Base-by-base conservation (phyloP, 1,140 invertebrate species). In the Lasioglossum baleicum region DNA sequence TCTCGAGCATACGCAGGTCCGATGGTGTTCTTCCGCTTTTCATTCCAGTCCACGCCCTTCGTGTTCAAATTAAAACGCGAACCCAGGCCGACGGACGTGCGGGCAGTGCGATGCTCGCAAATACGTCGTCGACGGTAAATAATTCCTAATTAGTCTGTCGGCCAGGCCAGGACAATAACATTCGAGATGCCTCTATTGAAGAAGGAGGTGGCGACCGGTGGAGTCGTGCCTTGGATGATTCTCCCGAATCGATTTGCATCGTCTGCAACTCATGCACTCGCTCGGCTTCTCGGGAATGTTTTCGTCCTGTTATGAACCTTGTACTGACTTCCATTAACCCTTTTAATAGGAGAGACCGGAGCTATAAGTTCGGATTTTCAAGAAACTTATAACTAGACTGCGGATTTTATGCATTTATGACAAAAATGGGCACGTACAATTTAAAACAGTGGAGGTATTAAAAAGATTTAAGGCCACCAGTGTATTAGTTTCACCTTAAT, bases 51-150 rank as follows among this genome's bases (percentile, higher is more conserved):
- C 79, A 81, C 71, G 56, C 72, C 58, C 67, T 66, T 68, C 74
- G 58, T 40, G 68, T 60, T 80, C 81, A 61, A 85, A 85, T 85
- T 82, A 80, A 85, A 85, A 86, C 84, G 76, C 81, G 76, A 74
- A 42, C 74, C 60, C n/a, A 56, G 81, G 51, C 44, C 26, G 85
- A 15, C 68, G 72, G 64, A 85, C 84, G 75, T 79, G 72, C 68
- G 61, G 51, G 73, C 75, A 60, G 53, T 60, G 53, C 68, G 73
- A 65, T 69, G n/a, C 67, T 63, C 71, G 83, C 72, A 67, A 84
- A 79, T 83, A 75, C 70, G 65, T 74, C 35, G 77, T 69, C 82
- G 76, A 76, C 78, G 82, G 67, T 75, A 75, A 79, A 83, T 86
- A 86, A 86, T 69, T 81, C 72, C 76, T 73, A 79, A 79, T 79